Base-by-base conservation (phyloP, 2,113 vertebrate genomes). In the Chrysemys picta region DNA sequence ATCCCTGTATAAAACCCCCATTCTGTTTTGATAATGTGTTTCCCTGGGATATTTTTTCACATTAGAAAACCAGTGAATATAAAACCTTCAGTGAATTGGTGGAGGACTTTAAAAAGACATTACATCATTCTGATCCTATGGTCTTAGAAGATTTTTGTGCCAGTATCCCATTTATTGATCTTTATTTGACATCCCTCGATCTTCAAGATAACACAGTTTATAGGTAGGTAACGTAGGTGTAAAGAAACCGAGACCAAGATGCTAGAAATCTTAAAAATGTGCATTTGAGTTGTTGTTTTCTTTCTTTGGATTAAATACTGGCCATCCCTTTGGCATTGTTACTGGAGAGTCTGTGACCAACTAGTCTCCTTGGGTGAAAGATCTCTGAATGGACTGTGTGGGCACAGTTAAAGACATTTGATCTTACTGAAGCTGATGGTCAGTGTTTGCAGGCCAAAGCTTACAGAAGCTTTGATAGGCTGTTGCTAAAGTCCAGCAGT, bases 111-210 rank as follows among this genome's bases (percentile, higher is more conserved):
- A 97, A 89, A 91, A 97, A 89, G 72, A 90, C 56, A 27, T 91
- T 89, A 31, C 5, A 1, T 31, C 94, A 90, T 49, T 93, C 93
- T 1, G 88, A 82, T 90, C 65, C 79, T 38, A 88, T 97, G 81
- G 29, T 97, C 89, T 69, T 95, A 75, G 93, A 95, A 42, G 95
- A 95, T 0, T 94, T 98, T 80, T 94, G 88, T 92, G 96, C 95
- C 13, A 97, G 88, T 47, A 47, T 95, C 5, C 87, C 93, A 35
- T 97, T 98, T 90, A 94, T 93, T 2, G 91, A 94, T 7, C 75
- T 97, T 72, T 95, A 94, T 86, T 87, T 97, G 38, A 27, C 21
- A 2, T 93, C 96, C 17, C 93, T 97, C 45, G 95, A 97, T 82
- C 93, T 97, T 10, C 96, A 97, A 85, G 96, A 96, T n/a, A 27